A percentile compares a stretch with the other conserved stretches of the same genome.
phyloP scores from a whole-genome alignment of 2,888 invertebrate genomes.

The Cactoblastis cactorum region DNA sequence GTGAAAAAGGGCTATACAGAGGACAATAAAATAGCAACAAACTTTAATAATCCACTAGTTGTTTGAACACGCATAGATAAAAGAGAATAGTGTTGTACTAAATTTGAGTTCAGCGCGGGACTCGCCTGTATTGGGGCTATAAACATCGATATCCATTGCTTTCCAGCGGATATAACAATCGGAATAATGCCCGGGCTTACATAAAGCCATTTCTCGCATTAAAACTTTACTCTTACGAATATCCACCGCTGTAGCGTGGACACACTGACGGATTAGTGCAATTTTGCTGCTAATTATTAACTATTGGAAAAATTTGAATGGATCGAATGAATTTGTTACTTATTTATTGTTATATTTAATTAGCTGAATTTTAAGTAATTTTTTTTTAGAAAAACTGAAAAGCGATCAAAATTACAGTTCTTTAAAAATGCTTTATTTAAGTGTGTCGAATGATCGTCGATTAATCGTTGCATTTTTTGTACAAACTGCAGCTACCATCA shows the following conservation, averaged over 20 bases:
- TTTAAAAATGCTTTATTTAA: too few species aligned
- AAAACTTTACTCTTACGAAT: constrained; percentile 41
- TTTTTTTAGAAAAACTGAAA: too few species aligned
- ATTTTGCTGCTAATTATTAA: too few species aligned
- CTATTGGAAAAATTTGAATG: too few species aligned
- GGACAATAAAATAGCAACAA: not conserved
- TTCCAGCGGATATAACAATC: constrained; percentile 45
- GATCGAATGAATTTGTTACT: too few species aligned
- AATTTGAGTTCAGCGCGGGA: constrained; percentile 58
- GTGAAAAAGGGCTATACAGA: not conserved
- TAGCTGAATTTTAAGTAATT: too few species aligned
- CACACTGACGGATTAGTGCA: constrained; percentile 5
- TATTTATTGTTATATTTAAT: too few species aligned
- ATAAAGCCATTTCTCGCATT: constrained; percentile 39
- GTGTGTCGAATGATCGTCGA: too few species aligned
- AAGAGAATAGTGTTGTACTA: constrained; percentile 52
- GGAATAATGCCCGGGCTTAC: constrained; percentile 41
- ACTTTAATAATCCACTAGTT: not conserved
- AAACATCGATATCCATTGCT: constrained; percentile 56
- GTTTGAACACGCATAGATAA: constrained; percentile 24
- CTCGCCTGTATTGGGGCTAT: constrained; percentile 51
- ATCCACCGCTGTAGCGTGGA: constrained; percentile 34
- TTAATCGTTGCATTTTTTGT: too few species aligned
- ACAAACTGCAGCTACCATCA: too few species aligned
- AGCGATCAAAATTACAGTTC: too few species aligned